A percentile compares a stretch with the other conserved stretches of the same genome.
Evolutionary conservation across 2,888 invertebrate genomes (phyloP).

Genomic region (Drosophila limbata): DNA sequence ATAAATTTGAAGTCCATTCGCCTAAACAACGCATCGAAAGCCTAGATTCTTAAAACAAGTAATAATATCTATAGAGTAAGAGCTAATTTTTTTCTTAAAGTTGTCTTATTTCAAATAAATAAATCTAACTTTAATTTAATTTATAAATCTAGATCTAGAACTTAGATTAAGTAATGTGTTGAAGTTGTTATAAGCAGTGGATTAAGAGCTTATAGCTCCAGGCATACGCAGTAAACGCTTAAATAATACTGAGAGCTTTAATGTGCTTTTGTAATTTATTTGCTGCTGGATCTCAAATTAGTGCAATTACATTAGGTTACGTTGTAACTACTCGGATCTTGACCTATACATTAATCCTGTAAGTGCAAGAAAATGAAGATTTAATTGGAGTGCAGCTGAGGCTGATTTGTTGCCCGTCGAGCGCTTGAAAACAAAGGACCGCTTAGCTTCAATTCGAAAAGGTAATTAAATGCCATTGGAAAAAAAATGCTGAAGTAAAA

Average conservation of each 20-base stretch:
- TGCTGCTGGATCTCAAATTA: neutral
- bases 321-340: neutral
- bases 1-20: too few relatives aligned
- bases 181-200: too few relatives aligned
- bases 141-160: too few relatives aligned
- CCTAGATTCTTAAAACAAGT: too few relatives aligned
- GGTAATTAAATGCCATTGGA: slow-evolving; percentile 15
- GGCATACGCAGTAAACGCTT: too few relatives aligned
- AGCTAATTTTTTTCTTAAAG: too few relatives aligned
- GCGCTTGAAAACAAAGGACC: slow-evolving; percentile 10
- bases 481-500: neutral
- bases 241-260: neutral
- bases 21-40: too few relatives aligned
- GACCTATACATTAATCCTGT: neutral
- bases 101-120: too few relatives aligned
- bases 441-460: slow-evolving; percentile 24
- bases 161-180: too few relatives aligned
- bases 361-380: neutral
- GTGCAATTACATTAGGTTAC: slow-evolving; percentile 1
- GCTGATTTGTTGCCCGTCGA: slow-evolving; percentile 24
- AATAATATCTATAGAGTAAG: too few relatives aligned
- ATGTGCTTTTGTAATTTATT: slow-evolving; percentile 1
- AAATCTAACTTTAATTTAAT: too few relatives aligned
- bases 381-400: slow-evolving; percentile 32
- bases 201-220: too few relatives aligned